A percentile compares a stretch with the other conserved stretches of the same genome.
Conservation (phyloP, 2,888 invertebrate species). For the Oscheius onirici region DNA sequence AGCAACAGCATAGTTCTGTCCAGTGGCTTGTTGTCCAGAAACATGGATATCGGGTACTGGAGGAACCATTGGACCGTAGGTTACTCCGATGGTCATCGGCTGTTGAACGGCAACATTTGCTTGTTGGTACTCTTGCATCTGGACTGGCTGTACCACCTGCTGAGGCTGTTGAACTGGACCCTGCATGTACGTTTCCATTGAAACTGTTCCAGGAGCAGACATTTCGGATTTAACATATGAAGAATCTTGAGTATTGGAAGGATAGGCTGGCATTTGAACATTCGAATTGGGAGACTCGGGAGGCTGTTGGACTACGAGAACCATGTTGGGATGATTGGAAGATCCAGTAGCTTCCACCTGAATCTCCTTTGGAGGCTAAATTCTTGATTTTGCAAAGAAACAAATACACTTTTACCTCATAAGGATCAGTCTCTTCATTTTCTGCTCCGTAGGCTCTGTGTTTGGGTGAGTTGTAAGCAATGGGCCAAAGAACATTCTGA, state of each 20-base stretch:
- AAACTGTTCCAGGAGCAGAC: background rate
- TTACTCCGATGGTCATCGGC: background rate
- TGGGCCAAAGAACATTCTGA: slow-evolving; percentile 20
- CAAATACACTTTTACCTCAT: no score
- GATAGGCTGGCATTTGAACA: slow-evolving; percentile 8
- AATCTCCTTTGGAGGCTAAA: slow-evolving; percentile 2
- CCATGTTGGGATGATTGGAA: slow-evolving; percentile 1
- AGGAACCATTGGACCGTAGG: slow-evolving; percentile 16
- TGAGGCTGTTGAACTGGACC: slow-evolving; percentile 2
- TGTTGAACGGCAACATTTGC: background rate
- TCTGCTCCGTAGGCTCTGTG: background rate
- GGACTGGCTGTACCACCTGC: background rate
- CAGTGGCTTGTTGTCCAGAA: background rate
- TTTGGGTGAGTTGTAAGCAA: slow-evolving; percentile 1
- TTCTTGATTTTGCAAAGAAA: no score
- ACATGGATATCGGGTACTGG: slow-evolving; percentile 8
- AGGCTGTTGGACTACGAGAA: slow-evolving; percentile 13
- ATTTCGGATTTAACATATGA: background rate
- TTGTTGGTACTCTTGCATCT: background rate
- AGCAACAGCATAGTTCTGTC: background rate
- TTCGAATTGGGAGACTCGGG: background rate
- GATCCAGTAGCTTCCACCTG: slow-evolving; percentile 5
- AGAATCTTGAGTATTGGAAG: background rate
- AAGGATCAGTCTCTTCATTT: slow-evolving; percentile 9
- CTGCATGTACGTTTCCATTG: background rate